Conservation (phyloP, 2,888 invertebrate genomes). For the Drosophila niveifrons region DNA sequence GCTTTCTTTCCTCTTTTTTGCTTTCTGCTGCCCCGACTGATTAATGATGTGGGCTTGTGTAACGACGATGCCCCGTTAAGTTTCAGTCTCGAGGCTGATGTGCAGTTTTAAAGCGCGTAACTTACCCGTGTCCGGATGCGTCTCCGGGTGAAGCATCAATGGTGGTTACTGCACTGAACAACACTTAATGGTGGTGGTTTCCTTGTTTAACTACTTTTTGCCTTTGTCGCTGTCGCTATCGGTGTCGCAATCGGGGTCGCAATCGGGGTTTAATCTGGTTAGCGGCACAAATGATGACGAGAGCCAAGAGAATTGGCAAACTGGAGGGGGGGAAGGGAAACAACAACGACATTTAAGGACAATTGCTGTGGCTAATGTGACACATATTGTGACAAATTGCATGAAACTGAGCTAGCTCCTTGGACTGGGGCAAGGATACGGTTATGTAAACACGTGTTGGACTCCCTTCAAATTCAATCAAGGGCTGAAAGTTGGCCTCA, state of each 20-base stretch:
- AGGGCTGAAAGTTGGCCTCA: constrained; percentile 15
- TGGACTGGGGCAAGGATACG: constrained; percentile 26
- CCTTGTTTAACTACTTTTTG: constrained; percentile 65
- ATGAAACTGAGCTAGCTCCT: constrained; percentile 58
- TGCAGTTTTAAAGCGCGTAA: constrained; percentile 58
- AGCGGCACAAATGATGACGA: constrained; percentile 67
- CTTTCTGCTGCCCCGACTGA: constrained; percentile 45
- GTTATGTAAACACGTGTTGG: constrained; percentile 68
- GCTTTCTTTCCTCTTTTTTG: constrained; percentile 5
- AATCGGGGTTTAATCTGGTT: constrained; percentile 79
- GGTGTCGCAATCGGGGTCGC: constrained; percentile 64
- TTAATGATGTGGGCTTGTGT: constrained; percentile 65
- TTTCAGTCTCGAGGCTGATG: constrained; percentile 51
- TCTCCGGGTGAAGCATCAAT: constrained; percentile 26
- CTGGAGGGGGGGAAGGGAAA: background rate
- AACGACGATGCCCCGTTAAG: constrained; percentile 32
- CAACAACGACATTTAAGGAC: constrained; percentile 69
- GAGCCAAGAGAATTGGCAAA: constrained; percentile 30
- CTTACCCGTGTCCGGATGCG: constrained; percentile 13
- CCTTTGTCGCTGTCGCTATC: constrained; percentile 37
- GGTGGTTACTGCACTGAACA: constrained; percentile 44
- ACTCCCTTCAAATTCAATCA: constrained; percentile 47
- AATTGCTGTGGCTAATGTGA: constrained; percentile 85
- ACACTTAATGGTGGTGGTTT: constrained; percentile 31
- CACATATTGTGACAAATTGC: constrained; percentile 86